Evolutionary conservation across 2,888 invertebrate species (phyloP).

Genomic region (Luffia ferchaultella): DNA sequence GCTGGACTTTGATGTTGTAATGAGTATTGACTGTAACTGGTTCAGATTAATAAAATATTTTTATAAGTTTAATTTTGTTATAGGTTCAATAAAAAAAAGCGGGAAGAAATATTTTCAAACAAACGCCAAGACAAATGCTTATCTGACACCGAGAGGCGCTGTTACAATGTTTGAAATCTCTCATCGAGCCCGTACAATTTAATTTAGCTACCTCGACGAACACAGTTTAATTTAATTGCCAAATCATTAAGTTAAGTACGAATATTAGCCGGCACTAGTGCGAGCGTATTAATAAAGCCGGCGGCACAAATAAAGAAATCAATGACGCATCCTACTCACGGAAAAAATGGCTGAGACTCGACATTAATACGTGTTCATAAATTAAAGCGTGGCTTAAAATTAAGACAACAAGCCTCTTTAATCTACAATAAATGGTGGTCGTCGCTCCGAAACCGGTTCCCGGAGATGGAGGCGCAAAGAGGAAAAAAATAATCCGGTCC

Average conservation of each 20-base stretch:
- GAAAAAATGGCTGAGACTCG: constrained; percentile 53
- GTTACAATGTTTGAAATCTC: constrained; percentile 38
- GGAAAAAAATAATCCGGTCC: constrained; percentile 61
- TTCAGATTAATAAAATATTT: too few relatives aligned
- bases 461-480: constrained; percentile 54
- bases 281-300: constrained; percentile 43
- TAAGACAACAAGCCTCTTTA: constrained; percentile 68
- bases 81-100: too few relatives aligned
- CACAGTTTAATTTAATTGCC: constrained; percentile 65
- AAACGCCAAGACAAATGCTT: too few relatives aligned
- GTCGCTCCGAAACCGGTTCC: constrained; percentile 58
- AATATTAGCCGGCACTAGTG: constrained; percentile 57
- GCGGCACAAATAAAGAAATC: constrained; percentile 54
- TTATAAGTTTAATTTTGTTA: too few relatives aligned
- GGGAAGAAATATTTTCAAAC: too few relatives aligned
- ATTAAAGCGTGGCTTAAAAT: constrained; percentile 64
- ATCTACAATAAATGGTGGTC: constrained; percentile 66
- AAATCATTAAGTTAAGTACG: constrained; percentile 64
- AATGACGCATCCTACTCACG: constrained; percentile 42
- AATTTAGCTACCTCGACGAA: constrained; percentile 60
- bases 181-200: constrained; percentile 48
- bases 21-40: too few relatives aligned
- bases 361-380: constrained; percentile 60
- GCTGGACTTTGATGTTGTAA: too few relatives aligned
- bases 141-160: constrained; percentile 21